Evolutionary conservation across 2,113 vertebrate genomes (phyloP).

Genomic region (Arenaria interpres): DNA sequence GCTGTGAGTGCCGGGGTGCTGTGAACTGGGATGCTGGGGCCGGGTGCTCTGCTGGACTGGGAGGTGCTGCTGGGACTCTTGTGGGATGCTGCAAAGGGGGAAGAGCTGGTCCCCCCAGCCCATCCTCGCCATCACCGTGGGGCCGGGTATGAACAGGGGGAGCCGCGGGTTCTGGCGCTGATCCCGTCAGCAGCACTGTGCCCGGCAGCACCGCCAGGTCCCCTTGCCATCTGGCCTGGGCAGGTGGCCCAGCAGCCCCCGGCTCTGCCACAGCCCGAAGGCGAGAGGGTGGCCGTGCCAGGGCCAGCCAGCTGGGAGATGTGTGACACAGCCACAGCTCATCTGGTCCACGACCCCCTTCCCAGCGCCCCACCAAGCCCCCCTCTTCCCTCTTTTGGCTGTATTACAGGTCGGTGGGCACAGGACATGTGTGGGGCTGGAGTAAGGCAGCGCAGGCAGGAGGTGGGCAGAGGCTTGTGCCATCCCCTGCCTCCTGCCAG

Average conservation of each 20-base stretch:
- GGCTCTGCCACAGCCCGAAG: background rate
- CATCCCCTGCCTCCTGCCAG: background rate
- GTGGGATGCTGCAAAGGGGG: background rate
- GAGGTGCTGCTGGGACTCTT: background rate
- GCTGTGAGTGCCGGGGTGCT: background rate
- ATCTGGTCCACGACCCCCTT: background rate
- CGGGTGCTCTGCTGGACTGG: background rate
- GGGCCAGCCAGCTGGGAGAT: background rate
- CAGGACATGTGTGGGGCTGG: background rate
- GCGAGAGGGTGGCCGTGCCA: fast-evolving
- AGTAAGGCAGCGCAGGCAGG: background rate
- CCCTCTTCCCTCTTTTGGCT: background rate
- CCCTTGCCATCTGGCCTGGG: background rate
- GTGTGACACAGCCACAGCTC: fast-evolving
- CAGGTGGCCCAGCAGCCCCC: background rate
- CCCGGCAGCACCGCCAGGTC: fast-evolving
- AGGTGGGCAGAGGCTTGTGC: background rate
- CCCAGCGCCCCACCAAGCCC: background rate
- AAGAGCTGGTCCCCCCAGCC: background rate
- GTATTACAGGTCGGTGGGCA: fast-evolving
- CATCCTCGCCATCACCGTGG: fast-evolving
- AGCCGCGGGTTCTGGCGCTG: background rate
- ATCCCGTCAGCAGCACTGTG: background rate
- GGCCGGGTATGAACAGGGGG: fast-evolving
- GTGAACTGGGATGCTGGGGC: background rate